Evolutionary conservation across 2,888 invertebrate species (phyloP).

Genomic region (Panzeria rudis): DNA sequence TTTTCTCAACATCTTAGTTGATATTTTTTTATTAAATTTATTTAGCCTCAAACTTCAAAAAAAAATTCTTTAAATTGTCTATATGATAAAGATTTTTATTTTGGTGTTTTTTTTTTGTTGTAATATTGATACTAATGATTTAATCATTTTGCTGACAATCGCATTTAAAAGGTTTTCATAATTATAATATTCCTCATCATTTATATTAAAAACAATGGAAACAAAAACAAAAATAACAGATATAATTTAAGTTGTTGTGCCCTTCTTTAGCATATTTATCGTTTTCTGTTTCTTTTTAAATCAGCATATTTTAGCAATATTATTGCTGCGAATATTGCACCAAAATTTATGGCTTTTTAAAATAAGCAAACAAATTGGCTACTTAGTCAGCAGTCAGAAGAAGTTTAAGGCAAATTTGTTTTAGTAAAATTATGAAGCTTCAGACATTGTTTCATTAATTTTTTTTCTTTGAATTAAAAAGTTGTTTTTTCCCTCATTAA

Average conservation of each 20-base stretch:
- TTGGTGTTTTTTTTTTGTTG: background rate
- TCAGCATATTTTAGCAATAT: conserved; percentile 60
- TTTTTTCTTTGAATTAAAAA: background rate
- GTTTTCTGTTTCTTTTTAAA: conserved; percentile 19
- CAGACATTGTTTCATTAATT: background rate
- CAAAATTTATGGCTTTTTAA: conserved; percentile 6
- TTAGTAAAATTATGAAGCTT: background rate
- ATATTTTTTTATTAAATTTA: conserved; percentile 10
- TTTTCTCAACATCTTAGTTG: background rate
- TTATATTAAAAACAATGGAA: conserved; percentile 7
- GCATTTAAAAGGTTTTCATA: conserved; percentile 58
- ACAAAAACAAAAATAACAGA: background rate
- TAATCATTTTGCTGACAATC: conserved; percentile 57
- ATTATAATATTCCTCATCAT: conserved; percentile 30
- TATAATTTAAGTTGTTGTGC: conserved; percentile 33
- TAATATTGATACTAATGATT: conserved; percentile 46
- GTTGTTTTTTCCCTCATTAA: background rate
- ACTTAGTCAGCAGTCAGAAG: conserved; percentile 38
- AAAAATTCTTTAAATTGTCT: conserved; percentile 3
- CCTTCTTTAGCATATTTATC: conserved; percentile 20
- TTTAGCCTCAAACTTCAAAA: background rate
- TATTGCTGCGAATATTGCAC: conserved; percentile 33
- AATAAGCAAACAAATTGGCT: conserved; percentile 47
- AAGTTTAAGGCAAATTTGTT: background rate
- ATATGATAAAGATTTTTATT: background rate